Conservation (phyloP, 2,888 invertebrate genomes). For the Drosophila maculinotata region DNA sequence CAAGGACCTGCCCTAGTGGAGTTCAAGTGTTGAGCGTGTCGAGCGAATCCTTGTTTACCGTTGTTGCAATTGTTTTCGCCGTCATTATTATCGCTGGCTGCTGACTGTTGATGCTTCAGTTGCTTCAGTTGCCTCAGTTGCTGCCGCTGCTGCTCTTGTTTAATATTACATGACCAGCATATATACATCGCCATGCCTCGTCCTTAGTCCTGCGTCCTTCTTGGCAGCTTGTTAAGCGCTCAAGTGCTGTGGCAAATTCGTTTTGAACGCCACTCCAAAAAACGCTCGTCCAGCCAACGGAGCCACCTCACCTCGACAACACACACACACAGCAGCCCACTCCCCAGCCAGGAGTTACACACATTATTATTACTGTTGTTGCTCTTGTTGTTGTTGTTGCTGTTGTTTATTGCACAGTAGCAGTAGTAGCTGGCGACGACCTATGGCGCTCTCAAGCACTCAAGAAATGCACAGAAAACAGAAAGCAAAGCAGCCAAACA, state of each 20-base stretch:
- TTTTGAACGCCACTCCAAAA: constrained; percentile 76
- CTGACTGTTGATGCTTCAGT: constrained; percentile 12
- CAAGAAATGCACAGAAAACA: constrained; percentile 41
- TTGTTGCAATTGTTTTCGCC: constrained; percentile 78
- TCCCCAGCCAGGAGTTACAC: background rate
- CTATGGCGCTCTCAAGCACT: constrained; percentile 52
- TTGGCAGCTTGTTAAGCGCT: constrained; percentile 76
- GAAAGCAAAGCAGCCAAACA: constrained; percentile 16
- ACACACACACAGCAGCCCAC: background rate
- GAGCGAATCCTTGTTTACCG: constrained; percentile 80
- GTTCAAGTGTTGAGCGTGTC: constrained; percentile 76
- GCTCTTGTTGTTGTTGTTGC: constrained; percentile 48
- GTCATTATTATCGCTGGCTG: constrained; percentile 72
- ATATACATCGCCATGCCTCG: constrained; percentile 41
- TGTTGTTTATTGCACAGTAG: constrained; percentile 66
- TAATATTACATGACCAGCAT: constrained; percentile 62
- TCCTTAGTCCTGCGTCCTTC: constrained; percentile 44
- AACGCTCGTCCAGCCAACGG: constrained; percentile 50
- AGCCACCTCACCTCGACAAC: constrained; percentile 22
- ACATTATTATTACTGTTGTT: no score
- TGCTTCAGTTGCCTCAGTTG: constrained; percentile 15
- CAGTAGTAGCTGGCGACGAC: constrained; percentile 54
- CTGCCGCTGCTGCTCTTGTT: constrained; percentile 35
- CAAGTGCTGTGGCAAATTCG: constrained; percentile 81
- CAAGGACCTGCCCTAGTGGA: constrained; percentile 17